Base-by-base conservation (phyloP, 2,888 invertebrate species). In the Sphecodes monilicornis region DNA sequence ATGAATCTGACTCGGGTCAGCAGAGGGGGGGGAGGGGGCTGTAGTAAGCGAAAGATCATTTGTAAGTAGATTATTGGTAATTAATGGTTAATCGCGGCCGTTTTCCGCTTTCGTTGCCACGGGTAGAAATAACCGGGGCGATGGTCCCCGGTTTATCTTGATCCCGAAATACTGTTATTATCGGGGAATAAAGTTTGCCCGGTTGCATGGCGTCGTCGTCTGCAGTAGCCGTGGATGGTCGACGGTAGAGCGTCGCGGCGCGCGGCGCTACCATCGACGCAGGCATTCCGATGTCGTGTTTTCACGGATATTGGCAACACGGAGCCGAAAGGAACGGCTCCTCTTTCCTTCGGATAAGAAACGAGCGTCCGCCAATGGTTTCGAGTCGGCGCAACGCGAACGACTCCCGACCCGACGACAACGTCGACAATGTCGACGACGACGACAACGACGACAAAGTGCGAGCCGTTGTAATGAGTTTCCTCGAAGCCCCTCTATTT, bases 391-490 rank as follows among this genome's bases (percentile, higher is more conserved):
- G 85, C 83, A 80, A 76, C 78, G 74, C 16, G 26, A 16, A 54
- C 54, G 72, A 66, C 71, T 70, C 36, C 36, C 36, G 66, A 8
- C 36, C n/a, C n/a, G 66, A 22, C 22, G 50, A 46, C 46, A 18
- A 64, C 29, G 50, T 54, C 18, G 36, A 54, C 43, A 16, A 46
- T 18, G 46, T 76, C n/a, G 46, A 69, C 87, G 78, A 80, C 8
- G 57, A 32, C 72, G 73, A 76, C 68, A 78, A 77, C 70, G 76
- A 82, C 80, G 88, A 88, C 87, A 86, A 90, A 88, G 89, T 85
- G 87, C 81, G 82, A 88, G 86, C 86, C 73, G 78, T 82, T 83
- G 84, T 86, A 89, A 89, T 80, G 89, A 89, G 85, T 89, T 85
- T 86, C 78, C 80, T 69, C 74, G 73, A 78, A 84, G 76, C 84